Evolutionary conservation across 2,888 invertebrate species (phyloP).

Genomic region (Sicus ferrugineus): DNA sequence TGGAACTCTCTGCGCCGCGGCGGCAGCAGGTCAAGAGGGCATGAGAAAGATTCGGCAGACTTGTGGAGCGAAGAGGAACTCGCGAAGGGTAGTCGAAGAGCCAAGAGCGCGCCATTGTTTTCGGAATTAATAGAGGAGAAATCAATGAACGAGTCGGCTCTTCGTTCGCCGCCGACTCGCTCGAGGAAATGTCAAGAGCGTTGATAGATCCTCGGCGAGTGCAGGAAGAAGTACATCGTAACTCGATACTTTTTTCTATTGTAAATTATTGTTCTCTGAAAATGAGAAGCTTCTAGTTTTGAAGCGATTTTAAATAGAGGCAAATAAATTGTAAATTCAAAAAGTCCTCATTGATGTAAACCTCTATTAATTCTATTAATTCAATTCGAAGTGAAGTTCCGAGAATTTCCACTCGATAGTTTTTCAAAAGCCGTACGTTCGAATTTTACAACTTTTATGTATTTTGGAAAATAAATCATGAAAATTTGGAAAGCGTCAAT

Average conservation of each 20-base stretch:
- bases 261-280: neutral
- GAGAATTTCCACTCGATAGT: too few species aligned
- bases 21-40: conserved; percentile 19
- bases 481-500: too few species aligned
- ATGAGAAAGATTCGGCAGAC: conserved; percentile 22
- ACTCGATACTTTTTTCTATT: conserved; percentile 16
- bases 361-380: too few species aligned
- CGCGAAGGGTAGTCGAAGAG: neutral
- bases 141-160: neutral
- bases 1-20: neutral
- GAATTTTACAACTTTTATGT: too few species aligned
- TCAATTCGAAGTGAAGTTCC: too few species aligned
- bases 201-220: conserved; percentile 19
- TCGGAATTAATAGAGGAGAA: conserved; percentile 1
- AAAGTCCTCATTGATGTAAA: too few species aligned
- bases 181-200: conserved; percentile 25
- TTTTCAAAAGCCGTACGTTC: too few species aligned
- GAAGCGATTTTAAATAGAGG: neutral
- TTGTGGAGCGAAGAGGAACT: neutral
- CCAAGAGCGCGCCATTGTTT: neutral
- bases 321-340: neutral
- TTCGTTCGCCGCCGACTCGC: conserved; percentile 1
- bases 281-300: neutral
- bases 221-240: conserved; percentile 4
- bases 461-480: too few species aligned